A percentile compares a stretch with the other conserved stretches of the same genome.
phyloP scores from a whole-genome alignment of 1,140 invertebrate genomes.

The Nephotettix cincticeps region DNA sequence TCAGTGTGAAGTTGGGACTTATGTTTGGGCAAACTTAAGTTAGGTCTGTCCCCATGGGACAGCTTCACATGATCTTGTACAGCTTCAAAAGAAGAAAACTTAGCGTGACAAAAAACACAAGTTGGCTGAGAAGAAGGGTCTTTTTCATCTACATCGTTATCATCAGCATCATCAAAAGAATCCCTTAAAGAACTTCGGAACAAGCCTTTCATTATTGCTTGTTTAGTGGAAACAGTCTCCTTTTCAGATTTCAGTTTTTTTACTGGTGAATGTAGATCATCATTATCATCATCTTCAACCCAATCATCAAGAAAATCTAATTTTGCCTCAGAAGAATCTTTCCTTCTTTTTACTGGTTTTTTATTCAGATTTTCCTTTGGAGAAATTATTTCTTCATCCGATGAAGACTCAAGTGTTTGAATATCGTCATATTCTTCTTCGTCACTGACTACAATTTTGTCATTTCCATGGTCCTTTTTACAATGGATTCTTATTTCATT shows the following conservation, averaged over 20 bases:
- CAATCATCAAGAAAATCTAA: slow-evolving; percentile 14
- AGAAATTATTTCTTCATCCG: background rate
- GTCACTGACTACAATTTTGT: background rate
- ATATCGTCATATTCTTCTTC: slow-evolving; percentile 12
- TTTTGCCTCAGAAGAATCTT: background rate
- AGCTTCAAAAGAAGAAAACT: slow-evolving; percentile 6
- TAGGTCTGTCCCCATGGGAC: background rate
- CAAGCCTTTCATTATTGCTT: no score
- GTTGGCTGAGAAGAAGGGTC: background rate
- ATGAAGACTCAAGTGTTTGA: slow-evolving; percentile 10
- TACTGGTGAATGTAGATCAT: background rate
- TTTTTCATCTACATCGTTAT: background rate
- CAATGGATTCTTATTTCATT: background rate
- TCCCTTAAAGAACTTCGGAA: no score
- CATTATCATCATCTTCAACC: slow-evolving; percentile 2
- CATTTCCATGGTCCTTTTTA: slow-evolving; percentile 6
- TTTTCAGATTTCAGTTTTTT: background rate
- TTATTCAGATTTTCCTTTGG: background rate
- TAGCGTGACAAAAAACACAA: slow-evolving; percentile 3
- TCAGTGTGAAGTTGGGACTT: no score
- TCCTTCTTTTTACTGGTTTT: background rate
- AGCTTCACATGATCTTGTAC: slow-evolving; percentile 7
- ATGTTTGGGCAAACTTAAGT: background rate
- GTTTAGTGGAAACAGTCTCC: background rate
- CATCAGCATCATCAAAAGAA: no score